Base-by-base conservation (phyloP, 2,888 invertebrate genomes). In the Gandaritis pyraliata region DNA sequence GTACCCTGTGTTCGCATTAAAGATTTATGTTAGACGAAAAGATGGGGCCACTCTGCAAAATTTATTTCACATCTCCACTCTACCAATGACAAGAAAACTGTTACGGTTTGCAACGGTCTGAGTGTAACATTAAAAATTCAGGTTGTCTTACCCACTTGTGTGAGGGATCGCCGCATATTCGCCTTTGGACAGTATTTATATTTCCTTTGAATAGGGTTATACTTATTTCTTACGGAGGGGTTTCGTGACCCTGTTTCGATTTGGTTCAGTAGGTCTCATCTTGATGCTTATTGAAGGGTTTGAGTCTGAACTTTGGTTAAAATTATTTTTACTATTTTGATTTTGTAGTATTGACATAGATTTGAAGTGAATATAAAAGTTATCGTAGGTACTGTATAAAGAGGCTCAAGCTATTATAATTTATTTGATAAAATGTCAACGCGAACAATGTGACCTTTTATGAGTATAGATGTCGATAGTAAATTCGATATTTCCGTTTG, bases 11-110 rank as follows among this genome's bases (percentile, higher is more conserved):
- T 85, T 82, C 83, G 69, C 88, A 91, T 92, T 87, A 92, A 92
- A 89, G 77, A 91, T 92, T 90, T 85, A 92, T 91, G 88, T 85
- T 82, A 88, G 87, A 84, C 90, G 90, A 90, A 90, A 92, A 91
- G 91, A 92, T 91, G 90, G 92, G 90, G 92, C 92, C 88, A 92
- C 92, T 92, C 90, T 91, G 88, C 91, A 92, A 92, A 91, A 92
- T 92, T 91, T 92, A 92, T 92, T 82, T 89, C 91, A 88, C 92
- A 92, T 90, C 90, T 91, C 88, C 87, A 84, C 88, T 90, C 87
- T 78, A 82, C 87, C 88, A 91, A 92, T 91, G 92, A 92, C 92
- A 92, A 92, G 92, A 91, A 91, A 91, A 92, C 92, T 92, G 92
- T 92, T 92, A 91, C 92, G 92, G 91, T 89, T 89, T 90, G 91